A percentile compares a stretch with the other conserved stretches of the same genome.
Conservation (phyloP, 2,888 invertebrate species). For the Chloromyia formosa region DNA sequence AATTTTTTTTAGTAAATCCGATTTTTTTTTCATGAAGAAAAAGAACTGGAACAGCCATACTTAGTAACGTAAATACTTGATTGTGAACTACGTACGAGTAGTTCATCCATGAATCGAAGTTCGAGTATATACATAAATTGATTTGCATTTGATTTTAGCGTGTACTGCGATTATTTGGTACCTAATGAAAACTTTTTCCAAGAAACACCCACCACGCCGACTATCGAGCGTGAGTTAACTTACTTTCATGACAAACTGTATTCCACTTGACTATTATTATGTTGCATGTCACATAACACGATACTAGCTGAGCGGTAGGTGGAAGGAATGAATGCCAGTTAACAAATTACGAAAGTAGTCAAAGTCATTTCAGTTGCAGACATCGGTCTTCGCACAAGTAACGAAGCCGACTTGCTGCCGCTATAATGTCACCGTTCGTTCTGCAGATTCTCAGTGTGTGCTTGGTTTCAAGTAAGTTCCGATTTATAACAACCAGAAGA, state of each 20-base stretch:
- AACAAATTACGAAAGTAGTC: conserved; percentile 28
- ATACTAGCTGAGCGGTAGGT: conserved; percentile 17
- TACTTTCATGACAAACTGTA: background rate
- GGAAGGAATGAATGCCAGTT: conserved; percentile 26
- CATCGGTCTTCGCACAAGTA: background rate
- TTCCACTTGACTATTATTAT: background rate
- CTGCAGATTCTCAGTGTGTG: conserved; percentile 15
- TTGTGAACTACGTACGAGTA: too few species aligned
- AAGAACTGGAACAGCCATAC: too few species aligned
- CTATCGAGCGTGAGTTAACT: background rate
- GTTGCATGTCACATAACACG: conserved; percentile 4
- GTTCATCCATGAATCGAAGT: too few species aligned
- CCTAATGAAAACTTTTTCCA: too few species aligned
- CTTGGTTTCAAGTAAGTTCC: conserved; percentile 19
- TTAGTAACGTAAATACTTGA: too few species aligned
- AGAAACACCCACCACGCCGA: too few species aligned
- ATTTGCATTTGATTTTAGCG: too few species aligned
- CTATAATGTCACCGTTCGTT: conserved; percentile 1
- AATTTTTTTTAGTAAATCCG: too few species aligned
- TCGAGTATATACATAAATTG: too few species aligned
- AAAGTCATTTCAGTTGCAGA: conserved; percentile 25
- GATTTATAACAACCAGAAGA: too few species aligned
- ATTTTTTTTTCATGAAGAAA: too few species aligned
- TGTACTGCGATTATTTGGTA: too few species aligned
- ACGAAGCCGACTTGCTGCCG: background rate